phyloP scores from a whole-genome alignment of 2,888 invertebrate genomes.

The Byasa hedistus region DNA sequence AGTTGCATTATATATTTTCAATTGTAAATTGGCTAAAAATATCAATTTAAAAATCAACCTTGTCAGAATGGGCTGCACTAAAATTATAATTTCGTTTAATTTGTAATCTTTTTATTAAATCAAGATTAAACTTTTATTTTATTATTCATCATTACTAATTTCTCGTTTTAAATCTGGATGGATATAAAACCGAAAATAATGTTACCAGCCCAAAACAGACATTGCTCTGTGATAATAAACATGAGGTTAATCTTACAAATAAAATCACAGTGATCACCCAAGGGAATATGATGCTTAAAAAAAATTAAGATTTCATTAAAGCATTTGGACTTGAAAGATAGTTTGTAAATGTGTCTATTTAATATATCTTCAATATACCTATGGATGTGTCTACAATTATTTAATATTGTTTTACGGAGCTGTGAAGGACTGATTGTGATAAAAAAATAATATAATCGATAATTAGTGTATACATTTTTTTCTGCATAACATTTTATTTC shows the following conservation, averaged over 20 bases:
- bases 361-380: neutral
- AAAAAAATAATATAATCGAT: conserved; percentile 9
- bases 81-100: neutral
- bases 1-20: conserved; percentile 41
- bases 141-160: neutral
- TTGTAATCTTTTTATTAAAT: neutral
- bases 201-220: conserved; percentile 22
- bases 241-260: conserved; percentile 41
- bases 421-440: neutral
- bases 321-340: neutral
- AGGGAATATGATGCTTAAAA: conserved; percentile 31
- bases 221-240: conserved; percentile 31
- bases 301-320: conserved; percentile 18
- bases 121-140: neutral
- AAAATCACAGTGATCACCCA: conserved; percentile 46
- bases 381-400: neutral
- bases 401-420: neutral
- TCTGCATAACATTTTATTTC: conserved; percentile 9
- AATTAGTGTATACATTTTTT: conserved; percentile 15
- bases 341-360: neutral
- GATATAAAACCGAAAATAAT: neutral
- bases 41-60: conserved; percentile 16
- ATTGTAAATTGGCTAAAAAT: conserved; percentile 31
- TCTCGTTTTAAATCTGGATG: neutral
- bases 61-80: conserved; percentile 14